Percentiles rank a stretch among this genome's conserved stretches.
These are phyloP conservation scores for Platichthys stellatus DNA, from an alignment of 2,113 vertebrate species.

Conservation along the genomic window DNA sequence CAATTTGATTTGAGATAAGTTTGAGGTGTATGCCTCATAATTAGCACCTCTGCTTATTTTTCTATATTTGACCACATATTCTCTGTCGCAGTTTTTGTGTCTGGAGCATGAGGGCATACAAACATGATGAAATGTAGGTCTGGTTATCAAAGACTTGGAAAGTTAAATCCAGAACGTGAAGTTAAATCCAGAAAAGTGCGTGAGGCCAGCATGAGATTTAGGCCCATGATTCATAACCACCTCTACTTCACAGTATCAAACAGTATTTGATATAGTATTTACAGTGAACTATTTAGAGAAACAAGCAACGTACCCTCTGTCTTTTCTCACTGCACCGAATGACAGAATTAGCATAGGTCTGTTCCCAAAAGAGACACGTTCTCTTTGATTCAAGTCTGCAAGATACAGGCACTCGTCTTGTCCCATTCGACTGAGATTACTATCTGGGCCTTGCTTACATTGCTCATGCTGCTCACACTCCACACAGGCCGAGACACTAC, in stretches of 20 bases:
- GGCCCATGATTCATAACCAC: neutral
- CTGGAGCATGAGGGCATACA: neutral
- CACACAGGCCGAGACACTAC: conserved; percentile 10
- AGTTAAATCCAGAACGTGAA: neutral
- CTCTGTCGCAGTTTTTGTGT: neutral
- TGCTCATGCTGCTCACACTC: conserved; percentile 1
- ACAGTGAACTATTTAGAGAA: conserved; percentile 14
- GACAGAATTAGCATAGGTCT: neutral
- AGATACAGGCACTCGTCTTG: neutral
- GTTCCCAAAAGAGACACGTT: conserved; percentile 10
- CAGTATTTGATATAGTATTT: neutral
- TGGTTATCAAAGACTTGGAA: neutral
- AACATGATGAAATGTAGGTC: conserved; percentile 19
- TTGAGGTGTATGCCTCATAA: neutral
- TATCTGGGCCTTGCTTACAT: neutral
- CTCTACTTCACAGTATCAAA: neutral
- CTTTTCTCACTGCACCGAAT: conserved; percentile 6
- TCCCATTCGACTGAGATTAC: conserved; percentile 11
- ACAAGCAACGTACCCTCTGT: conserved; percentile 3
- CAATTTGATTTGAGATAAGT: neutral
- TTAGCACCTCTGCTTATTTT: neutral
- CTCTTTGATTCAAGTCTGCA: conserved; percentile 16
- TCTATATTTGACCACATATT: neutral
- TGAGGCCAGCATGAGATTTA: neutral
- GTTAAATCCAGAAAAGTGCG: neutral